Conservation (phyloP, 1,140 invertebrate species). For the Drosophila pachea region DNA sequence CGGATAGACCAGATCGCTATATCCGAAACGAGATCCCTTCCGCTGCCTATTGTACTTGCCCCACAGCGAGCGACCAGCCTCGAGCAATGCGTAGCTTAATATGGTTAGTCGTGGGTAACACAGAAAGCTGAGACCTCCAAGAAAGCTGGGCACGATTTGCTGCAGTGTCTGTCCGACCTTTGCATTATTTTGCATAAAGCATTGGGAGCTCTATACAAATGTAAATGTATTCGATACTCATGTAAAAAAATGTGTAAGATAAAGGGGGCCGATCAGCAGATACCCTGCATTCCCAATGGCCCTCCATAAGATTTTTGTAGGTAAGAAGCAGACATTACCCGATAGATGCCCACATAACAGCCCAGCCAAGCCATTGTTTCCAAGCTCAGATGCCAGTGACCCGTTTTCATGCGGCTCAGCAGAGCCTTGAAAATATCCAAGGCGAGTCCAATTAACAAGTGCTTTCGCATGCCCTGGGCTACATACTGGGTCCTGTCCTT, state of each 20-base stretch:
- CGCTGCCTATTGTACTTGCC: conserved; percentile 1
- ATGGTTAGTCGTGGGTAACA: conserved; percentile 49
- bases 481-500: conserved; percentile 18
- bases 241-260: neutral
- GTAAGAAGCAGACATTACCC: conserved; percentile 26
- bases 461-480: conserved; percentile 44
- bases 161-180: neutral
- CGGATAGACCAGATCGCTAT: conserved; percentile 34
- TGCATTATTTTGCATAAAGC: conserved; percentile 22
- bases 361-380: conserved; percentile 45
- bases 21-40: conserved; percentile 17
- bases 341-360: conserved; percentile 54
- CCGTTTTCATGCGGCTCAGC: conserved; percentile 21
- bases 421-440: conserved; percentile 51
- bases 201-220: conserved; percentile 32
- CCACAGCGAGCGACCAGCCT: conserved; percentile 33
- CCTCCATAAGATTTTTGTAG: neutral
- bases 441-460: conserved; percentile 46
- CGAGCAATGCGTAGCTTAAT: conserved; percentile 49
- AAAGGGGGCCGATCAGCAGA: neutral
- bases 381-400: conserved; percentile 28
- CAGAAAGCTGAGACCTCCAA: conserved; percentile 45
- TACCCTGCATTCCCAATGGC: neutral
- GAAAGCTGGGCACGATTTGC: conserved; percentile 42
- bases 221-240: neutral